These are phyloP conservation scores for Sarcophaga caerulescens DNA, from an alignment of 2,888 invertebrate species.

Conservation along the genomic window DNA sequence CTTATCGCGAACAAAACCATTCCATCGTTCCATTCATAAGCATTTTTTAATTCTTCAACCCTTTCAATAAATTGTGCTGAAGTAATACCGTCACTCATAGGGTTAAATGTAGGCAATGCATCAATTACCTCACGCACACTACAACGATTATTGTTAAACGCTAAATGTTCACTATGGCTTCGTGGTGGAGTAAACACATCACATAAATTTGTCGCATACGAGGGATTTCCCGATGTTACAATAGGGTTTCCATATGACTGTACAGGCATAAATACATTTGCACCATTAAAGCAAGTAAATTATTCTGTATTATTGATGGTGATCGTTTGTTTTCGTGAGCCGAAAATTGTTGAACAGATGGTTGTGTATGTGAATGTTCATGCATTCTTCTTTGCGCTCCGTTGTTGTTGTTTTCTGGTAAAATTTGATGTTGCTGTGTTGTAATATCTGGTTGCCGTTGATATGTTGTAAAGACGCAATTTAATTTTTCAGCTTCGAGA, in stretches of 20 bases:
- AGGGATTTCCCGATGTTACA: too few species aligned
- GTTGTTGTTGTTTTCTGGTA: not conserved
- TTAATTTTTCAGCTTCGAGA: not conserved
- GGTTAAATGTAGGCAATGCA: conserved; percentile 51
- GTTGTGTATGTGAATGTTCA: not conserved
- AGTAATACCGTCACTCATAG: too few species aligned
- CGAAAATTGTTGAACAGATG: not conserved
- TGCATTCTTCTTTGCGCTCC: not conserved
- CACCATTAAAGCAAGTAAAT: too few species aligned
- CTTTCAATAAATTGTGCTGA: too few species aligned
- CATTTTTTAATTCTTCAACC: conserved; percentile 36
- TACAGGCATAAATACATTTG: not conserved
- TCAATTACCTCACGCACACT: conserved; percentile 46
- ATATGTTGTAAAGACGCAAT: too few species aligned
- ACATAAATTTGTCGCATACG: not conserved
- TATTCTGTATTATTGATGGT: not conserved
- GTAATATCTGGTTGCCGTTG: too few species aligned
- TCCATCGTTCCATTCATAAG: conserved; percentile 51
- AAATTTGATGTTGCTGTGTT: not conserved
- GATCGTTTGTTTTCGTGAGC: too few species aligned
- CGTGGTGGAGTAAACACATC: conserved; percentile 4
- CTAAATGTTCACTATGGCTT: not conserved
- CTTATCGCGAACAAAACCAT: conserved; percentile 52
- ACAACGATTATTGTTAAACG: conserved; percentile 8
- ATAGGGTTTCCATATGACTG: not conserved